Evolutionary conservation across 2,888 invertebrate genomes (phyloP), one percentile per base, ranked within the genome.

Genomic region (Tineola bisselliella): DNA sequence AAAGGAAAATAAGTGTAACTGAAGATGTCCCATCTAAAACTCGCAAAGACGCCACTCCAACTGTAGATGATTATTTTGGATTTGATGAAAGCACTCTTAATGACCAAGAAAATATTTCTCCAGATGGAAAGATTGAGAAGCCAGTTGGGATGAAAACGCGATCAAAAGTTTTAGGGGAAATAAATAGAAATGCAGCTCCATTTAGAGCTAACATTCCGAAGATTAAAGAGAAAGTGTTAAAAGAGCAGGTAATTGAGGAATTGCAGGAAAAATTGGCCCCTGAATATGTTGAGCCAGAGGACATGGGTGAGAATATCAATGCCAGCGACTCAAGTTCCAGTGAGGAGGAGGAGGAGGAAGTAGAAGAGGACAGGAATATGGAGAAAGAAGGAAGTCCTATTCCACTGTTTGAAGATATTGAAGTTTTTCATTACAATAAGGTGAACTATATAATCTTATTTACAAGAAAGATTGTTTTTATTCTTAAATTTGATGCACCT

Each of bases 371-470:
- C 10, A 33, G 54, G 12, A 30, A 13, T 5, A 56, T 33, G 19
- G 57, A 48, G 6, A 44, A 77, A 65, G 75, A 75, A 59, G 80
- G 82, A 63, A 69, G 71, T 8, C 83, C 84, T 44, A 78, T 86
- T 0, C 83, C 83, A 69, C 70, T 87, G 64, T 87, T 87, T 78
- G 84, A 87, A 68, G 86, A 87, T 69, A 74, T 87, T 66, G 84
- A 83, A 67, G 31, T 83, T 62, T 67, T 82, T 52, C 82, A 84
- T 72, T 77, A 84, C 71, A 65, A 75, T 25, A 84, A 87, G 82
- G 86, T 86, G 71, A n/a, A n/a, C n/a, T n/a, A n/a, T n/a, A n/a
- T n/a, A n/a, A n/a, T n/a, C n/a, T n/a, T n/a, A n/a, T n/a, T n/a
- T n/a, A n/a, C n/a, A n/a, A n/a, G n/a, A n/a, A n/a, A n/a, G n/a